A percentile compares a stretch with the other conserved stretches of the same genome.
Evolutionary conservation across 2,797 vertebrate genomes (phyloP).

Genomic region (Parambassis ranga): DNA sequence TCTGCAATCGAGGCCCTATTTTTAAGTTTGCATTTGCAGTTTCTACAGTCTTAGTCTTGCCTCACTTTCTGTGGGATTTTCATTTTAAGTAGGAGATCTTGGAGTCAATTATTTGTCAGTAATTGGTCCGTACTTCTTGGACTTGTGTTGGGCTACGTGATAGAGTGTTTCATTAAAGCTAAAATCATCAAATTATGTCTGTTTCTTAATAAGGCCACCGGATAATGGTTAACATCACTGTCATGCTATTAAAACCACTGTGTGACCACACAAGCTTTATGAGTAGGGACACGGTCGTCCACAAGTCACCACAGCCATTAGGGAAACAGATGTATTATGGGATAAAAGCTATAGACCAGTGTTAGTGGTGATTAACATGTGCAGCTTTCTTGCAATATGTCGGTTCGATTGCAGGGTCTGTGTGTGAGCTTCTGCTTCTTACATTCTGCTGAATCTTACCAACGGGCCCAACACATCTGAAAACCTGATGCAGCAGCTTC

Average conservation of each 20-base stretch:
- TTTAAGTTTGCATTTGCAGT: neutral
- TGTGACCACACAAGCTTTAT: constrained; percentile 47
- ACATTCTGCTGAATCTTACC: too few relatives aligned
- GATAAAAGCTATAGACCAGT: constrained; percentile 12
- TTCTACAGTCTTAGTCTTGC: neutral
- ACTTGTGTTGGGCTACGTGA: constrained; percentile 1
- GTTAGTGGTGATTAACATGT: constrained; percentile 20
- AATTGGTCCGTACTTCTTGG: neutral
- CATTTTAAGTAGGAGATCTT: neutral
- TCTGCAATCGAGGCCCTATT: neutral
- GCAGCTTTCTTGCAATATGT: neutral
- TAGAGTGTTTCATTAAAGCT: constrained; percentile 53
- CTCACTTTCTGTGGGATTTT: neutral
- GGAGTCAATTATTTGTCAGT: neutral
- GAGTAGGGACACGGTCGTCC: constrained; percentile 46
- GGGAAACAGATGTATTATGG: constrained; percentile 47
- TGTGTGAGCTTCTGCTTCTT: neutral
- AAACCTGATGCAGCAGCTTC: too few relatives aligned
- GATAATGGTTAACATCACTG: constrained; percentile 50
- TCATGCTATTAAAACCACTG: constrained; percentile 51
- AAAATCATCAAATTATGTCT: constrained; percentile 24
- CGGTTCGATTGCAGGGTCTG: neutral
- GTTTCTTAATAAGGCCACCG: constrained; percentile 26
- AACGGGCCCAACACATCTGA: too few relatives aligned
- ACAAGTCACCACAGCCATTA: constrained; percentile 40